These are phyloP conservation scores for Carcina quercana DNA, from an alignment of 2,888 invertebrate genomes.

Conservation along the genomic window DNA sequence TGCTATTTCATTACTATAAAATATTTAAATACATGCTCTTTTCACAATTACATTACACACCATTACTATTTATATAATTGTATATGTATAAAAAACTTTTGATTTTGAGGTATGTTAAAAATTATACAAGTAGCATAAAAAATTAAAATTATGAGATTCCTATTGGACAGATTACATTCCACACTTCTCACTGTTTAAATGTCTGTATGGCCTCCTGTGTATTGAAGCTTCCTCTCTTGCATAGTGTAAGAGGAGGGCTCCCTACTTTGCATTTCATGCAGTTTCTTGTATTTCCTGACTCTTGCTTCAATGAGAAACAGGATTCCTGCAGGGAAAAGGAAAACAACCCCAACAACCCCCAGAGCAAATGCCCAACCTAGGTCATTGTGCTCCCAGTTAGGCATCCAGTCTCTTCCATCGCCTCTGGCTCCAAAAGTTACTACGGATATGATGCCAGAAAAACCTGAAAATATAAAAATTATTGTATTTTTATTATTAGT, in stretches of 20 bases:
- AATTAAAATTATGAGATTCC: too few relatives aligned
- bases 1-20: too few relatives aligned
- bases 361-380: slow-evolving; percentile 96
- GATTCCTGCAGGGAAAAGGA: slow-evolving; percentile 83
- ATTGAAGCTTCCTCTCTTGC: slow-evolving; percentile 77
- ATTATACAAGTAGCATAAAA: too few relatives aligned
- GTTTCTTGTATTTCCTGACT: slow-evolving; percentile 82
- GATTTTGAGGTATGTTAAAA: too few relatives aligned
- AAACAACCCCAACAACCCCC: slow-evolving; percentile 85
- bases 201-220: slow-evolving; percentile 78
- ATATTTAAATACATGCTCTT: too few relatives aligned
- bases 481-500: too few relatives aligned
- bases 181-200: slow-evolving; percentile 77
- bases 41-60: too few relatives aligned
- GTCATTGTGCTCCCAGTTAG: slow-evolving; percentile 96
- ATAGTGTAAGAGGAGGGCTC: slow-evolving; percentile 79
- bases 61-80: too few relatives aligned
- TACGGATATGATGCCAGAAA: slow-evolving; percentile 88
- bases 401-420: slow-evolving; percentile 96
- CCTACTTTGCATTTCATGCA: slow-evolving; percentile 80
- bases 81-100: too few relatives aligned
- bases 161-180: too few relatives aligned
- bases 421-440: slow-evolving; percentile 93
- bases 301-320: slow-evolving; percentile 89
- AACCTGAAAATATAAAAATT: slow-evolving; percentile 62